Conservation (phyloP, 1,140 invertebrate genomes). For the Dendroctonus ponderosae region DNA sequence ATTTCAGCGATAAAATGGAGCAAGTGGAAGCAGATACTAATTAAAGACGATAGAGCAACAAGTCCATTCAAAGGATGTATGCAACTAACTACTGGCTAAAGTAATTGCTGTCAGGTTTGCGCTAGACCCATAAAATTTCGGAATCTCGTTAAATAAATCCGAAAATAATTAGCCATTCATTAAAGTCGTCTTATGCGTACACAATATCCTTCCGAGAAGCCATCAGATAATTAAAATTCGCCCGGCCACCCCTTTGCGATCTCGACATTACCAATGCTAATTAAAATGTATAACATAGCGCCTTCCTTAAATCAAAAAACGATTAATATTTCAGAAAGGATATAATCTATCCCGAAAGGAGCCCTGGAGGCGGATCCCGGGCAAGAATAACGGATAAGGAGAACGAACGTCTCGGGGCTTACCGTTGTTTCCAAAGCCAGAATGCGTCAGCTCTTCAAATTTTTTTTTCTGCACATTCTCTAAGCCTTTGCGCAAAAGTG, state of each 20-base stretch:
- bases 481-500: no score
- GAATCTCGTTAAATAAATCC: no score
- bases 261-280: conserved; percentile 31
- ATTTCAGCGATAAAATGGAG: no score
- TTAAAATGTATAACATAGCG: conserved; percentile 45
- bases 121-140: no score
- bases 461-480: no score
- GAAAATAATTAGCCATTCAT: not conserved
- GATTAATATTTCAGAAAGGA: conserved; percentile 46
- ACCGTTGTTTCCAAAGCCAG: conserved; percentile 24
- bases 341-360: conserved; percentile 41
- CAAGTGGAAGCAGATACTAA: no score
- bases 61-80: no score
- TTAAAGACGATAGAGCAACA: no score
- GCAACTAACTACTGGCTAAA: no score
- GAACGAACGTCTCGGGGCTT: conserved; percentile 21
- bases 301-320: conserved; percentile 45
- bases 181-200: conserved; percentile 3
- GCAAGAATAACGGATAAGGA: conserved; percentile 19
- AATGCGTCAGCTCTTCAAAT: no score
- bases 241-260: conserved; percentile 6
- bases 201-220: conserved; percentile 11
- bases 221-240: conserved; percentile 17
- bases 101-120: no score
- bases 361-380: conserved; percentile 13